Evolutionary conservation across 1,140 invertebrate species (phyloP), one percentile per base, ranked within the genome.

Genomic region (Drosophila teissieri): DNA sequence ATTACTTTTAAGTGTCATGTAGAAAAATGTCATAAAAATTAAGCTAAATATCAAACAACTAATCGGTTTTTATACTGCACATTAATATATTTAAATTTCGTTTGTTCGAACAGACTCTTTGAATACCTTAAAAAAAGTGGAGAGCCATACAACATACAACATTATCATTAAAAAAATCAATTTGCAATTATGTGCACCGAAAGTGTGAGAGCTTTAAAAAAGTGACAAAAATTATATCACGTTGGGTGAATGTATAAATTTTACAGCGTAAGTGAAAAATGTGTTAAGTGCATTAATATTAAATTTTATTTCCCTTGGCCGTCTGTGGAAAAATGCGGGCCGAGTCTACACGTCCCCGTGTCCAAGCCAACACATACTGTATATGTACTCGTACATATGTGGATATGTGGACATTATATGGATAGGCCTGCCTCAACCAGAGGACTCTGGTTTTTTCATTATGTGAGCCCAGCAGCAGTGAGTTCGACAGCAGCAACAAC

Each of bases 261-360:
- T 70, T 56, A 39, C 78, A 70, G 68, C 61, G 63, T 69, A 79
- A 83, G 75, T 83, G 80, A 83, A 83, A 83, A 83, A 83, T 75
- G 80, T 83, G 80, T 83, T 83, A 83, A 83, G 80, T 83, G 80
- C 72, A 84, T 83, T 83, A 83, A 83, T 79, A 83, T 83, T 75
- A 83, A 83, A 83, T 83, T 83, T 83, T 52, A 82, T 75, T 74
- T 79, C 55, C 37, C 62, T 37, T 7, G 44, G 19, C 27, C 39
- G 17, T 51, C 27, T 8, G 42, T 17, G 31, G 31, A 51, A 64
- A 80, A 72, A 76, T 81, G 64, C 40, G 53, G 72, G 45, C 39
- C n/a, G 44, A 27, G 24, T 40, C 44, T 19, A 40, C 24, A 34
- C 40, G 6, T 54, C 51, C 46, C 34, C 7, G 8, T 3, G 31